These are phyloP conservation scores for Echinarachnius parma DNA, from an alignment of 53 echinoderm and acorn worm species.

Conservation along the genomic window DNA sequence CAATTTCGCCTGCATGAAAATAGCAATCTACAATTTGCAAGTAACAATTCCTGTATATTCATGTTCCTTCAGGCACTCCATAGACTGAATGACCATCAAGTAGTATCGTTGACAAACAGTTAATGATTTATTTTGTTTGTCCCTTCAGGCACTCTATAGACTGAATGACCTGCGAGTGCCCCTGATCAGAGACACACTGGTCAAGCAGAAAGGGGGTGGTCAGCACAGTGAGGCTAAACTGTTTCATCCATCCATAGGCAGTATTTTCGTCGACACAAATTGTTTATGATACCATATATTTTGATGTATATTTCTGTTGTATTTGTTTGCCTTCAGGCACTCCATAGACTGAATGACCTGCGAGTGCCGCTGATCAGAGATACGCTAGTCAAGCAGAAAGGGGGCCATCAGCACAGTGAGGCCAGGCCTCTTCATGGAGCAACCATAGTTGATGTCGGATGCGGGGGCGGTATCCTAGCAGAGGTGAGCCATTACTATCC, in stretches of 20 bases:
- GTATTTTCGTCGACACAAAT: background rate
- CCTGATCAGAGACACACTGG: constrained; percentile 60
- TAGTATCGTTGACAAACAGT: background rate
- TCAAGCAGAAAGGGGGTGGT: constrained; percentile 11
- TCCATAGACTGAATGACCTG: constrained; percentile 75
- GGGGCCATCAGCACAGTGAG: constrained; percentile 9
- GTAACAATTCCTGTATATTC: background rate
- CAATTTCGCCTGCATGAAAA: too few species aligned
- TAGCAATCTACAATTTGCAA: too few species aligned
- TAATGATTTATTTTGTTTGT: background rate
- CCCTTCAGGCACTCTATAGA: constrained; percentile 44
- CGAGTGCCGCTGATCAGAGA: constrained; percentile 90
- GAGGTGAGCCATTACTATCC: too few species aligned
- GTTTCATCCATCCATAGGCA: background rate
- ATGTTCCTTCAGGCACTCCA: background rate
- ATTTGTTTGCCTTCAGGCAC: constrained; percentile 22
- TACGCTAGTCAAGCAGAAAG: constrained; percentile 28
- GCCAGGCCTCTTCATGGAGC: constrained; percentile 61
- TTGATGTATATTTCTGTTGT: background rate
- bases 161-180: constrained; percentile 79
- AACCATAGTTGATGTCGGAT: constrained; percentile 86
- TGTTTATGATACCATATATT: background rate
- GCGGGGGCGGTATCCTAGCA: constrained; percentile 89
- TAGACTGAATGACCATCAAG: background rate
- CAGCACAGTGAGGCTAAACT: background rate